Conservation (phyloP, 2,797 vertebrate species). For the Morus bassanus region DNA sequence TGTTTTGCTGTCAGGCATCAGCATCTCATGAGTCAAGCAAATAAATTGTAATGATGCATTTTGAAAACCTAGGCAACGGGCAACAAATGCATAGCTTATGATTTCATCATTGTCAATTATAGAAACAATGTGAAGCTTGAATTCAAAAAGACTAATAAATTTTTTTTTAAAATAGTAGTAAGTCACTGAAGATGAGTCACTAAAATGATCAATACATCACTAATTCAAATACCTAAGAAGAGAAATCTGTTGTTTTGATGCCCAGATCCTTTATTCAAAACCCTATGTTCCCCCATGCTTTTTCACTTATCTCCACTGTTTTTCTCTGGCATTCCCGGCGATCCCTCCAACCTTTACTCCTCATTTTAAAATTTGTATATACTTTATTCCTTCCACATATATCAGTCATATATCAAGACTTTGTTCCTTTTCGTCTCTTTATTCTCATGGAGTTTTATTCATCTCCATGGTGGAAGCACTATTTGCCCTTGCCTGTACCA, state of each 20-base stretch:
- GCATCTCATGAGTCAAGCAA: neutral
- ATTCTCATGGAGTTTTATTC: neutral
- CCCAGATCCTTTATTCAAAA: neutral
- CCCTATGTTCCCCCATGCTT: neutral
- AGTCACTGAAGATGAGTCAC: neutral
- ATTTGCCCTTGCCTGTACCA: neutral
- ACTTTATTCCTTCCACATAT: neutral
- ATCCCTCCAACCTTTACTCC: neutral
- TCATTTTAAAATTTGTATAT: neutral
- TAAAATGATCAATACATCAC: neutral
- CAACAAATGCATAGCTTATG: neutral
- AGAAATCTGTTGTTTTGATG: neutral
- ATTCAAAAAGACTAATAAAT: neutral
- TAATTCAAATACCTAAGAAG: neutral
- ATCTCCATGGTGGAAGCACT: neutral
- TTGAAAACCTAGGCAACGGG: neutral
- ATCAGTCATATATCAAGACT: neutral
- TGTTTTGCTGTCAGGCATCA: neutral
- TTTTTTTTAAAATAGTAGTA: neutral
- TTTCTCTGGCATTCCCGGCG: neutral
- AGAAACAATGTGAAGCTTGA: neutral
- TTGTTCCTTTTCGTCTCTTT: neutral
- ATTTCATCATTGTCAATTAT: neutral
- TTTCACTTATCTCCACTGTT: neutral
- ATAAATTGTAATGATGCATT: constrained; percentile 14